Base-by-base conservation (phyloP, 2,888 invertebrate species). In the Chromoteleia sp. region DNA sequence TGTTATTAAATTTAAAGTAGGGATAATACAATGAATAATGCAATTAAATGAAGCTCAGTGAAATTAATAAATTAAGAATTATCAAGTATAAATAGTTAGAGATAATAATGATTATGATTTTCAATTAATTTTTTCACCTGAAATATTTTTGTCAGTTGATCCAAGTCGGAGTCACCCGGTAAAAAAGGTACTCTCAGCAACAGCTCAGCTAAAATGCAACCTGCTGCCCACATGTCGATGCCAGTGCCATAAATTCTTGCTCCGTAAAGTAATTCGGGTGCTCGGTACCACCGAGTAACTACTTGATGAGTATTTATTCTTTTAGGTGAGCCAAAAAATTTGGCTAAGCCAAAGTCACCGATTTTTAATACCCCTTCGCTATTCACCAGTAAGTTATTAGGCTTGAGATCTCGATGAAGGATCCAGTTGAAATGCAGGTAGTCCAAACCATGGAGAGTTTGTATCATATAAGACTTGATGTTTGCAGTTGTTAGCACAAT, bases 191-290 rank as follows among this genome's bases (percentile, higher is more conserved):
- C 95, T 83, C 98, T 93, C n/a, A 98, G 92, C 56, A 98, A 92
- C 15, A 99, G 93, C 92, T 99, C 99, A 0, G 98, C 99, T 81
- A 99, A 92, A 89, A 99, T 99, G 91, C 99, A 99, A 2, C 99
- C 99, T 8, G 98, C 95, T 2, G 99, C 99, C 99, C 99, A 99
- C 93, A 99, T 98, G 90, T 99, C 99, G 12, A 99, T 97, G 0
- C 98, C 98, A 8, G 96, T 97, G 10, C 98, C 97, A 92, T 99
- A 99, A 89, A 97, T 96, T 52, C 97, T 94, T 0, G 99, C 98
- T 15, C 99, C 99, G 92, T 97, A 99, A 36, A 99, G 92, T 29
- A 99, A 92, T 92, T 99, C 99, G 0, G 99, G 99, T 25, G 96
- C 94, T 89, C 98, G 95, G 91, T 97, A 98, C 97, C 97, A 98